Evolutionary conservation across 2,113 vertebrate genomes (phyloP).

Genomic region (Chaetura pelagica): DNA sequence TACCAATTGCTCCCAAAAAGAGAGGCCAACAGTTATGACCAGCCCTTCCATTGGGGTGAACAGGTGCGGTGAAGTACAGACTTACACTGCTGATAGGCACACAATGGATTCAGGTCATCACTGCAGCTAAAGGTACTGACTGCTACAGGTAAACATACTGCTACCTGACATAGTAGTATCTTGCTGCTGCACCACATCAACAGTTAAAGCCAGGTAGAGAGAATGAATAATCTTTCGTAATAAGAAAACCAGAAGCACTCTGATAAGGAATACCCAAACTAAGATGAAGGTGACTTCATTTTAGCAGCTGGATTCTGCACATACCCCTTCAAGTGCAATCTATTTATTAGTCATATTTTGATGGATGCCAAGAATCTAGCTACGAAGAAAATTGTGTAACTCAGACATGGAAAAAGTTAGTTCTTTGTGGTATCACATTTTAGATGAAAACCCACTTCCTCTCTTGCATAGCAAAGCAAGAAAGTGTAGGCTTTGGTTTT

Average conservation of each 20-base stretch:
- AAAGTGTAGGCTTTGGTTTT: background rate
- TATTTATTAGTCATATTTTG: constrained; percentile 47
- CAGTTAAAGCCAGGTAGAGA: background rate
- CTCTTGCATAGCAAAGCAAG: constrained; percentile 25
- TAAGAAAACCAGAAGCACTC: background rate
- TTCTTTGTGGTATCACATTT: constrained; percentile 1
- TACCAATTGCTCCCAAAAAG: background rate
- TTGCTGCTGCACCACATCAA: background rate
- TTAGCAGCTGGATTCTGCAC: background rate
- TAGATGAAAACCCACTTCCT: constrained; percentile 53
- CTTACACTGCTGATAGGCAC: background rate
- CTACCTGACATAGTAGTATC: background rate
- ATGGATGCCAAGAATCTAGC: background rate
- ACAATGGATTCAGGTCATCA: background rate
- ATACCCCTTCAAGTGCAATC: background rate
- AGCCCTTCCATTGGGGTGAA: background rate
- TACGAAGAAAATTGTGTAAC: constrained; percentile 7
- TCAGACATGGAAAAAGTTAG: constrained; percentile 35
- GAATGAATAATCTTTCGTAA: background rate
- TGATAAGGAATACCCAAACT: background rate
- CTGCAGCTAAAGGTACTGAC: background rate
- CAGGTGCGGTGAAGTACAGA: background rate
- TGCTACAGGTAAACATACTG: too few relatives aligned
- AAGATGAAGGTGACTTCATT: background rate
- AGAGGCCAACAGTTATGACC: background rate